Conservation (phyloP, 2,797 vertebrate species). For the Sorex maritimensis region DNA sequence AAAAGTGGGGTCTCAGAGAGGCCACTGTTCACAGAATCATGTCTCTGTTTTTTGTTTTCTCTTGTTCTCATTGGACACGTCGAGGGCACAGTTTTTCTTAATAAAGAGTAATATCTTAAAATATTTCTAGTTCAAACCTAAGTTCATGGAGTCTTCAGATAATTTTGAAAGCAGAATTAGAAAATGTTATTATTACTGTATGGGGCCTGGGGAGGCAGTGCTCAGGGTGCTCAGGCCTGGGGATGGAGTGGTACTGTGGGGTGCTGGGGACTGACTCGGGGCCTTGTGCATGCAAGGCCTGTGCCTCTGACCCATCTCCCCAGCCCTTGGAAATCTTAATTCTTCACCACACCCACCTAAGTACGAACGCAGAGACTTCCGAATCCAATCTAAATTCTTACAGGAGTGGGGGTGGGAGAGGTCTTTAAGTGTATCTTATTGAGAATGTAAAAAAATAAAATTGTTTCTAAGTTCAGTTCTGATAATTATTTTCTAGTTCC, state of each 20-base stretch:
- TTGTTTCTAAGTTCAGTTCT: background rate
- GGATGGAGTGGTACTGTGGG: too few species aligned
- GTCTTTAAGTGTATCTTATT: background rate
- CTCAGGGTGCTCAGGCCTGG: too few species aligned
- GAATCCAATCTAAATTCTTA: background rate
- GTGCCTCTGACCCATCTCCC: too few species aligned
- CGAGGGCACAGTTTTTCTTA: background rate
- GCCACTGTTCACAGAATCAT: background rate
- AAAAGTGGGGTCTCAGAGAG: background rate
- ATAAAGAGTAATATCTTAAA: background rate
- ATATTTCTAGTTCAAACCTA: constrained; percentile 25
- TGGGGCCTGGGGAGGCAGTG: too few species aligned
- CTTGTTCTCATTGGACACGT: background rate
- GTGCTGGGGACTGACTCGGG: too few species aligned
- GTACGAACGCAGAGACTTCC: background rate
- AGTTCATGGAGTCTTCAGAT: background rate
- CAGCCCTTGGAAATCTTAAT: too few species aligned
- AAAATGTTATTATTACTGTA: too few species aligned
- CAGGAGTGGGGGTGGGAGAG: background rate
- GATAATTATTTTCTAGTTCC: background rate
- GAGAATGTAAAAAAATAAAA: constrained; percentile 15
- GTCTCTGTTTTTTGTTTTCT: background rate
- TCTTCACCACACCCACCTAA: background rate
- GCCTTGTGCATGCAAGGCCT: too few species aligned
- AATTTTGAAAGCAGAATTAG: too few species aligned